Evolutionary conservation across 2,888 invertebrate species (phyloP), one percentile per base, ranked within the genome.

Genomic region (Cerastis leucographa): DNA sequence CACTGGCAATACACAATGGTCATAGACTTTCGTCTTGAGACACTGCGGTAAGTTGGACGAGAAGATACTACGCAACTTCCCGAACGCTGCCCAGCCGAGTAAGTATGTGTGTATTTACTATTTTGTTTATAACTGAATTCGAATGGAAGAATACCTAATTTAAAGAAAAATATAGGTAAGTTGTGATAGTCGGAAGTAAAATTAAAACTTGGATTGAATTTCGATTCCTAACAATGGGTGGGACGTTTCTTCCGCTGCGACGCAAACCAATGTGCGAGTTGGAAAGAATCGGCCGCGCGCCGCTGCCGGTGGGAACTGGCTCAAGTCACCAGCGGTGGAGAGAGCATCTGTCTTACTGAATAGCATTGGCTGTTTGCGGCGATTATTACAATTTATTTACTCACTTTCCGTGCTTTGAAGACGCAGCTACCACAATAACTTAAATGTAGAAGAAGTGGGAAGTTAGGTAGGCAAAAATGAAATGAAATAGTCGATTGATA

Each of bases 141-240:
- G 11, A 2, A 19, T 70, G 51, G n/a, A 59, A 59, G 42, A 44
- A 40, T 29, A 22, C 12, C 40, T 22, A 19, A 78, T 71, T 70
- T 11, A 9, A 49, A 56, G 19, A 59, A 54, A 46, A 35, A 44
- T 64, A 49, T 22, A 49, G 2, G n/a, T 46, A 54, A 40, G 51
- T 70, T 44, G 64, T 22, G 65, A 70, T 11, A 65, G 73, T 51
- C 75, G 44, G 44, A 74, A 80, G 81, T 84, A 80, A 86, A 86
- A 88, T 87, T 83, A 85, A 86, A 91, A 90, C 75, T 90, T 80
- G 83, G 88, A 91, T 91, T 91, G 89, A 88, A 92, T 91, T 89
- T 83, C 84, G 87, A 85, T 81, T 81, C 80, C 78, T 74, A 85
- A 91, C 91, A 91, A 91, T 89, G 84, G 87, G 83, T 71, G 76